A percentile compares a stretch with the other conserved stretches of the same genome.
phyloP scores from a whole-genome alignment of 2,797 vertebrate genomes.

The Passerculus sandwichensis region DNA sequence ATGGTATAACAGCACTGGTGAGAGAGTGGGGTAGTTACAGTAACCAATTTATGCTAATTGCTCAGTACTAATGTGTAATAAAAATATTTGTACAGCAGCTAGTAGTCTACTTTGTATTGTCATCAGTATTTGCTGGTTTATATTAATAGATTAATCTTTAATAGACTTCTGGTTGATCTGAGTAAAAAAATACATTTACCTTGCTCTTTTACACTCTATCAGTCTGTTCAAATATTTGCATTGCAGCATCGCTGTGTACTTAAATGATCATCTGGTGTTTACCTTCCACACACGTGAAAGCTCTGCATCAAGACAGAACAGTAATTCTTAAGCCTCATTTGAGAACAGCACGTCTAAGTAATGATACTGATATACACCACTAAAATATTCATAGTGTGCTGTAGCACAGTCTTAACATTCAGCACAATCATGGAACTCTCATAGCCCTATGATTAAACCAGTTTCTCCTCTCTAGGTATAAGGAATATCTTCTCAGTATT shows the following conservation, averaged over 20 bases:
- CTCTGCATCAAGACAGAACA: background rate
- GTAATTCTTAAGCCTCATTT: background rate
- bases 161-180: background rate
- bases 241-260: background rate
- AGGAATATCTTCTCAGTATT: background rate
- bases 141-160: conserved; percentile 10
- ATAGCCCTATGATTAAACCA: background rate
- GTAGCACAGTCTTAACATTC: background rate
- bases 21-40: background rate
- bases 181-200: background rate
- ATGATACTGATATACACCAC: background rate
- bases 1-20: background rate
- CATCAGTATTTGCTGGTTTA: background rate
- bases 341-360: background rate
- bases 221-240: conserved; percentile 47
- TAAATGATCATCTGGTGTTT: background rate
- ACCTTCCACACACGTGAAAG: background rate
- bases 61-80: background rate
- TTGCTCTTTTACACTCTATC: background rate
- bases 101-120: background rate
- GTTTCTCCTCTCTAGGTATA: background rate
- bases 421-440: background rate
- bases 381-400: background rate
- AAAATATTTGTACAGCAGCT: conserved; percentile 25
- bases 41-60: background rate